A percentile compares a stretch with the other conserved stretches of the same genome.
Evolutionary conservation across 2,888 invertebrate species (phyloP).

Genomic region (Pogonocherus hispidulus): DNA sequence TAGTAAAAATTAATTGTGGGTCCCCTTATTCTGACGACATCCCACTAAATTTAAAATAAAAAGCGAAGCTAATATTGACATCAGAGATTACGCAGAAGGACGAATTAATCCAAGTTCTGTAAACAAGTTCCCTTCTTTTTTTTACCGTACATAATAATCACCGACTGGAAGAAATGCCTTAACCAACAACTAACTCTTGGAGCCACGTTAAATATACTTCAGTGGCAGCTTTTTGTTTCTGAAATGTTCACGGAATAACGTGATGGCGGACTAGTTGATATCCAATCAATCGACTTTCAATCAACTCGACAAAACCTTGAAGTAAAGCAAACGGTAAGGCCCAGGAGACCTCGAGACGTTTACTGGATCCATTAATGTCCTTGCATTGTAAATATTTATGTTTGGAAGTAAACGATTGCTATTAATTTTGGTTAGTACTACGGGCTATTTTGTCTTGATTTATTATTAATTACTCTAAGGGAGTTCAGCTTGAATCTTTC

Average conservation of each 20-base stretch:
- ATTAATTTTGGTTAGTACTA: neutral
- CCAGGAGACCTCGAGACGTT: neutral
- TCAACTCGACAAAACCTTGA: neutral
- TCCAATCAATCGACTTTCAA: constrained; percentile 10
- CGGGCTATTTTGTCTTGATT: neutral
- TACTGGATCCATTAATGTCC: constrained; percentile 9
- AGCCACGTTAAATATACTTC: too few species aligned
- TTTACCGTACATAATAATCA: neutral
- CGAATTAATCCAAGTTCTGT: neutral
- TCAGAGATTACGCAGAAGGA: too few species aligned
- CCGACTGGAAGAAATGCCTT: neutral
- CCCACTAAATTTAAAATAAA: too few species aligned
- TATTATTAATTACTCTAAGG: neutral
- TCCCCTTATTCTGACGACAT: too few species aligned
- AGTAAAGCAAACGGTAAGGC: constrained; percentile 14
- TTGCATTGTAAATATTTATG: constrained; percentile 2
- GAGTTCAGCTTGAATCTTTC: neutral
- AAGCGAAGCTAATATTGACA: too few species aligned
- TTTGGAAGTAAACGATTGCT: neutral
- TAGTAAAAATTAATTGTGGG: too few species aligned
- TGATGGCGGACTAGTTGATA: neutral
- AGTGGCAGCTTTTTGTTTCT: too few species aligned
- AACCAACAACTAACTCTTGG: neutral
- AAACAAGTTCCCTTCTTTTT: neutral
- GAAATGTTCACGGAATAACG: too few species aligned